Conservation (phyloP, 2,888 invertebrate genomes). For the Myopa tessellatipennis region DNA sequence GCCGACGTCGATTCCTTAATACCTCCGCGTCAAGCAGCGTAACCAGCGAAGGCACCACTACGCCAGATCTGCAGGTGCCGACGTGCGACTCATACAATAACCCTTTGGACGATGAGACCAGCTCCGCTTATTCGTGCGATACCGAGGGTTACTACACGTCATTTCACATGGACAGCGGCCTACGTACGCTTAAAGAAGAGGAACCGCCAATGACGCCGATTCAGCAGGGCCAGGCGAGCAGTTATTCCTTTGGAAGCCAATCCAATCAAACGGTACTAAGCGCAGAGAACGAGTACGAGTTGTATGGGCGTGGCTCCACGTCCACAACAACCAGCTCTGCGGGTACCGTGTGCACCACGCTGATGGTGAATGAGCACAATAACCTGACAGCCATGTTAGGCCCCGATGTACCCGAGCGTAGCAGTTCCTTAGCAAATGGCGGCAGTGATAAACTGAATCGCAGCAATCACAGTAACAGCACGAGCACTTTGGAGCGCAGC, state of each 20-base stretch:
- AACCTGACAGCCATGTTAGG: slow-evolving; percentile 71
- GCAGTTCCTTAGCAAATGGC: slow-evolving; percentile 73
- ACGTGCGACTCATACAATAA: slow-evolving; percentile 71
- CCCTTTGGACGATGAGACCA: slow-evolving; percentile 84
- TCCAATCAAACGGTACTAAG: slow-evolving; percentile 78
- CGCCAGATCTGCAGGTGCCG: slow-evolving; percentile 82
- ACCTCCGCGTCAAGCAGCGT: slow-evolving; percentile 85
- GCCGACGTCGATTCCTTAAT: slow-evolving; percentile 76
- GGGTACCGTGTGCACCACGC: slow-evolving; percentile 87
- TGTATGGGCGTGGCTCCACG: slow-evolving; percentile 91
- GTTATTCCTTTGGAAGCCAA: slow-evolving; percentile 77
- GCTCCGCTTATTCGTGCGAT: slow-evolving; percentile 94
- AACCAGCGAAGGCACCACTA: slow-evolving; percentile 86
- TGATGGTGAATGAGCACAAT: slow-evolving; percentile 76
- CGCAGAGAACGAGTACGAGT: slow-evolving; percentile 89
- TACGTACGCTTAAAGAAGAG: slow-evolving; percentile 86
- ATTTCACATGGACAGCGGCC: slow-evolving; percentile 95
- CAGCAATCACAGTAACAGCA: slow-evolving; percentile 68
- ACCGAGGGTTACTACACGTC: slow-evolving; percentile 98
- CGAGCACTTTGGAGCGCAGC: slow-evolving; percentile 72
- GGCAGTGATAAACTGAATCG: slow-evolving; percentile 71
- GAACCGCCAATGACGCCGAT: slow-evolving; percentile 75
- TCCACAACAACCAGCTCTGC: slow-evolving; percentile 92
- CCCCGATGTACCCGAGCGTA: slow-evolving; percentile 85
- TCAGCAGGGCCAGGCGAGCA: slow-evolving; percentile 74